Evolutionary conservation across 2,888 invertebrate species (phyloP).

Genomic region (Clunio marinus): DNA sequence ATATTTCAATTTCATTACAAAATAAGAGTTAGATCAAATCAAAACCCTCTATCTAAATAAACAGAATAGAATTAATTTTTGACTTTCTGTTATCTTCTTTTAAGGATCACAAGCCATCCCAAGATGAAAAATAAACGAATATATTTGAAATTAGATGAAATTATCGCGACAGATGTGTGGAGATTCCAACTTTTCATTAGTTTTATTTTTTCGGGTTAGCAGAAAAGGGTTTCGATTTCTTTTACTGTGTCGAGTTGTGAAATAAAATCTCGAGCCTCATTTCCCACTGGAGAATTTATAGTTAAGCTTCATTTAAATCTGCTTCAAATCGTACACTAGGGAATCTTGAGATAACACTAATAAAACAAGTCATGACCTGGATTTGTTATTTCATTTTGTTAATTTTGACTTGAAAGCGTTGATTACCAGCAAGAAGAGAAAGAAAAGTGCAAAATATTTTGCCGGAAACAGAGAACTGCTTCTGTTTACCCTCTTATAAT

Average conservation of each 20-base stretch:
- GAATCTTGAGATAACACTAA: neutral
- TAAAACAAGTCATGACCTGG: neutral
- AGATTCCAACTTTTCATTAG: slow-evolving; percentile 1
- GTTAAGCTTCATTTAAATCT: slow-evolving; percentile 2
- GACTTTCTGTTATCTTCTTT: neutral
- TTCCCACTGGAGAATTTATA: neutral
- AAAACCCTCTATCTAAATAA: neutral
- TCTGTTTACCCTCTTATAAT: neutral
- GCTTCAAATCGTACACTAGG: neutral
- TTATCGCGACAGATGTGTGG: slow-evolving; percentile 2
- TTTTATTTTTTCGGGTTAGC: neutral
- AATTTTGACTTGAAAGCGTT: too few species aligned
- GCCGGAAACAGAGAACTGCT: neutral
- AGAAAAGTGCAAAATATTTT: too few species aligned
- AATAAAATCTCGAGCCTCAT: neutral
- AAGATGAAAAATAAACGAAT: neutral
- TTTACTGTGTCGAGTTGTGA: neutral
- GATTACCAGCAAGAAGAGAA: neutral
- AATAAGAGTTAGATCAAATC: too few species aligned
- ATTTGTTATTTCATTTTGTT: neutral
- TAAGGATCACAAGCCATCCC: neutral
- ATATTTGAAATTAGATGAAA: neutral
- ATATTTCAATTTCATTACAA: too few species aligned
- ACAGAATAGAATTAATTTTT: neutral
- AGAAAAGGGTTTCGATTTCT: neutral